Evolutionary conservation across 1,140 invertebrate genomes (phyloP).

Genomic region (Pteromalus puparum): DNA sequence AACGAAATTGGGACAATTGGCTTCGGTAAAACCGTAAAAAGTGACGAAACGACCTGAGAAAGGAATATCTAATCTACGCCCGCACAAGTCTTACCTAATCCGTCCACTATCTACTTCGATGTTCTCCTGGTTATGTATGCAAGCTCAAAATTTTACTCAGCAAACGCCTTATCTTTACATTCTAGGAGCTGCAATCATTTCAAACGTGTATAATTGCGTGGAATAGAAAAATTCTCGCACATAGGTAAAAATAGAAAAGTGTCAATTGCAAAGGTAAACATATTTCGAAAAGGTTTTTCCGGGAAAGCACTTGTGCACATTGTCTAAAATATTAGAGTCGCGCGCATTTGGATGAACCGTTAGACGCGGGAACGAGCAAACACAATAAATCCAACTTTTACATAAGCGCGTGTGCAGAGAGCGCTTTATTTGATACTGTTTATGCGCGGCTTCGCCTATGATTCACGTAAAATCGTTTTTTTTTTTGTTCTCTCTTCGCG

Average conservation of each 20-base stretch:
- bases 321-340: neutral
- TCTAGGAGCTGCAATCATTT: neutral
- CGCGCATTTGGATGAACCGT: neutral
- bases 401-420: neutral
- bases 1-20: too few relatives aligned
- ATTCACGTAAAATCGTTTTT: constrained; percentile 9
- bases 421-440: neutral
- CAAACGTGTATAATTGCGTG: neutral
- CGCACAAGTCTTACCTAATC: neutral
- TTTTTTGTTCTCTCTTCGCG: neutral
- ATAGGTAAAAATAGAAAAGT: neutral
- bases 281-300: neutral
- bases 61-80: neutral
- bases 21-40: neutral
- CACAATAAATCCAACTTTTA: constrained; percentile 20
- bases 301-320: neutral
- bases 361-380: neutral
- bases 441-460: neutral
- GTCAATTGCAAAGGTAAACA: neutral
- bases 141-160: neutral
- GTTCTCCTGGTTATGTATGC: neutral
- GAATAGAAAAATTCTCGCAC: neutral
- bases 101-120: neutral
- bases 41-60: neutral
- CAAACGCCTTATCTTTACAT: neutral